phyloP scores from a whole-genome alignment of 1,140 invertebrate species.

The Drosophila santomea region DNA sequence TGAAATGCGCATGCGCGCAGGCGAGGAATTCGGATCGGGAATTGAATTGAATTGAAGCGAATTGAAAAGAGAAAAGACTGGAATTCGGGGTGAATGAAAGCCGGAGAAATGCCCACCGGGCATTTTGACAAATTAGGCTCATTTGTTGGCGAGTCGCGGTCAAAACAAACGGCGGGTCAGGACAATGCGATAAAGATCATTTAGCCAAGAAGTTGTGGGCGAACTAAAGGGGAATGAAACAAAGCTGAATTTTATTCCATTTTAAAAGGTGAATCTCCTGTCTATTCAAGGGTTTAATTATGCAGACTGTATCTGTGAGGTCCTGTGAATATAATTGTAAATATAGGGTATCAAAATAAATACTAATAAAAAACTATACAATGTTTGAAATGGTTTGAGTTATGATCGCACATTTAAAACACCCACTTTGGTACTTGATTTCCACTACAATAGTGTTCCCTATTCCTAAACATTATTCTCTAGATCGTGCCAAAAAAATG shows the following conservation, averaged over 20 bases:
- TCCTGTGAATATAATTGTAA: not conserved
- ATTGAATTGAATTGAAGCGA: not conserved
- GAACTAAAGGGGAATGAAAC: slow-evolving; percentile 1
- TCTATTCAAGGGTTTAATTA: not conserved
- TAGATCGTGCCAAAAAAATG: slow-evolving; percentile 62
- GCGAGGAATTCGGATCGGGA: slow-evolving; percentile 26
- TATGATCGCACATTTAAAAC: not conserved
- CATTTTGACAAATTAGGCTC: slow-evolving; percentile 78
- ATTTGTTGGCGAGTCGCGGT: slow-evolving; percentile 71
- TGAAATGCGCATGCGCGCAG: slow-evolving; percentile 67
- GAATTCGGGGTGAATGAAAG: slow-evolving; percentile 49
- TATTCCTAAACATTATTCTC: slow-evolving; percentile 6
- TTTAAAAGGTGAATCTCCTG: slow-evolving; percentile 44
- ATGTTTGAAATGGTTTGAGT: not conserved
- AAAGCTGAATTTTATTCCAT: slow-evolving; percentile 29
- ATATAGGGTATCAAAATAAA: not conserved
- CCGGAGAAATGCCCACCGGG: slow-evolving; percentile 29
- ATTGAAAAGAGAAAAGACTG: slow-evolving; percentile 32
- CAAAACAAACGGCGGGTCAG: slow-evolving; percentile 68
- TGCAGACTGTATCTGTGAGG: not conserved
- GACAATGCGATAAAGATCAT: slow-evolving; percentile 72
- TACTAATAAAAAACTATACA: not conserved
- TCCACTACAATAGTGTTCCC: no score
- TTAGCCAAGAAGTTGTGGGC: slow-evolving; percentile 25
- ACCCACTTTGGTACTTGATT: slow-evolving; percentile 11